phyloP scores from a whole-genome alignment of 2,797 vertebrate species.

The Paedocypris micromegethes region DNA sequence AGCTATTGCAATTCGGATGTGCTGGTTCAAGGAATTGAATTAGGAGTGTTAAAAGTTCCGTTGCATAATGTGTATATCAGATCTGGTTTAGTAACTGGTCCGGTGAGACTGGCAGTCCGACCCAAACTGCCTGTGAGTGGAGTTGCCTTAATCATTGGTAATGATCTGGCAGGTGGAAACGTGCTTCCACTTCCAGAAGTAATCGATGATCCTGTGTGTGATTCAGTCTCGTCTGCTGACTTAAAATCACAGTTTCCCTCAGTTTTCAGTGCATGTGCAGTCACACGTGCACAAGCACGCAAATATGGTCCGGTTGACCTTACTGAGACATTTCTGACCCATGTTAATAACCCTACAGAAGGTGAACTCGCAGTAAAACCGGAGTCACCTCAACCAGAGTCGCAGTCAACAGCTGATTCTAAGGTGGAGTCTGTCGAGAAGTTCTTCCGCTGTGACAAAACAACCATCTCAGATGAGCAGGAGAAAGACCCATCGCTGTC shows the following conservation, averaged over 20 bases:
- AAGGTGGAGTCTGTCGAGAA: background rate
- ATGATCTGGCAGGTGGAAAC: slow-evolving; percentile 27
- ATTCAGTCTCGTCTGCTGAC: background rate
- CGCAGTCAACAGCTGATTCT: background rate
- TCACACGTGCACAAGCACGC: slow-evolving; percentile 4
- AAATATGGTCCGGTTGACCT: slow-evolving; percentile 6
- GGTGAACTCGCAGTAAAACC: background rate
- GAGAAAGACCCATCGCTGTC: slow-evolving; percentile 2
- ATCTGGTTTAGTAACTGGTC: slow-evolving; percentile 8
- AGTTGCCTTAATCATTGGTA: slow-evolving; percentile 28
- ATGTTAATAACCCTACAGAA: background rate
- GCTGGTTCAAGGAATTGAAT: slow-evolving; percentile 12
- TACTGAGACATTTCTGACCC: slow-evolving; percentile 1
- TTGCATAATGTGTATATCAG: slow-evolving; percentile 6
- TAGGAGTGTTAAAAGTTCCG: slow-evolving; percentile 2
- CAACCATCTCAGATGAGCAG: background rate
- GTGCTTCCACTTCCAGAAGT: slow-evolving; percentile 26
- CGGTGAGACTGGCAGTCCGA: slow-evolving; percentile 8
- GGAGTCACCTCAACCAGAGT: background rate
- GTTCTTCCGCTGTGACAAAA: background rate
- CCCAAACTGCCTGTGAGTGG: slow-evolving; percentile 15
- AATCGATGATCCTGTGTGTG: background rate
- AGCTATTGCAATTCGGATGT: slow-evolving; percentile 26
- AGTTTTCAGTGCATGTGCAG: slow-evolving; percentile 3
- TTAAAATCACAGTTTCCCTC: background rate